phyloP scores from a whole-genome alignment of 2,888 invertebrate genomes.

The Sphecodes monilicornis region DNA sequence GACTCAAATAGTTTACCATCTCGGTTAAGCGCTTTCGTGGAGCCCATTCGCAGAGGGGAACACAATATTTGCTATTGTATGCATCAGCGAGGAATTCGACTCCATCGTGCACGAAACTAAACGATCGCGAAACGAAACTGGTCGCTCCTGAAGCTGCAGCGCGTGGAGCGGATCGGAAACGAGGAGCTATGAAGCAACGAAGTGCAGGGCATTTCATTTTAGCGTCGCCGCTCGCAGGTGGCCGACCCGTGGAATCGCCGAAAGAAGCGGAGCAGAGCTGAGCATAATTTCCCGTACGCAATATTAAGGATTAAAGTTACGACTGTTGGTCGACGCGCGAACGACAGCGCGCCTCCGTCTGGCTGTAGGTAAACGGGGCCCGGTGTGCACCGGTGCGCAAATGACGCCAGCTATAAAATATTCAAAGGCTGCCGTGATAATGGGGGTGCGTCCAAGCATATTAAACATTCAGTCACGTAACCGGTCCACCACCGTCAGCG shows the following conservation, averaged over 20 bases:
- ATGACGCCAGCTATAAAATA: slow-evolving; percentile 67
- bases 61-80: neutral
- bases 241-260: slow-evolving; percentile 27
- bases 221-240: neutral
- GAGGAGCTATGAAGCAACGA: neutral
- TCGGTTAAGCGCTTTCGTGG: neutral
- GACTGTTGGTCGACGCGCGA: slow-evolving; percentile 27
- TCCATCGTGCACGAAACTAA: neutral
- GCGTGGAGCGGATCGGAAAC: neutral
- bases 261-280: slow-evolving; percentile 1
- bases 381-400: slow-evolving; percentile 33
- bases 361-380: neutral
- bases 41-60: neutral
- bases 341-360: slow-evolving; percentile 14
- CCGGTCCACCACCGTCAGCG: slow-evolving; percentile 53
- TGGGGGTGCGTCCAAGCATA: slow-evolving; percentile 73
- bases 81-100: neutral
- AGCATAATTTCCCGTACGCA: slow-evolving; percentile 29
- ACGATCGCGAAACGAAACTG: neutral
- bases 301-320: slow-evolving; percentile 69
- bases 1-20: neutral
- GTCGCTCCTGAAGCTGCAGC: neutral
- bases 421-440: slow-evolving; percentile 75
- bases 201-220: neutral
- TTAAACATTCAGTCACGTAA: slow-evolving; percentile 74